Evolutionary conservation across 2,888 invertebrate genomes (phyloP).

Genomic region (Lamellibrachia columna): DNA sequence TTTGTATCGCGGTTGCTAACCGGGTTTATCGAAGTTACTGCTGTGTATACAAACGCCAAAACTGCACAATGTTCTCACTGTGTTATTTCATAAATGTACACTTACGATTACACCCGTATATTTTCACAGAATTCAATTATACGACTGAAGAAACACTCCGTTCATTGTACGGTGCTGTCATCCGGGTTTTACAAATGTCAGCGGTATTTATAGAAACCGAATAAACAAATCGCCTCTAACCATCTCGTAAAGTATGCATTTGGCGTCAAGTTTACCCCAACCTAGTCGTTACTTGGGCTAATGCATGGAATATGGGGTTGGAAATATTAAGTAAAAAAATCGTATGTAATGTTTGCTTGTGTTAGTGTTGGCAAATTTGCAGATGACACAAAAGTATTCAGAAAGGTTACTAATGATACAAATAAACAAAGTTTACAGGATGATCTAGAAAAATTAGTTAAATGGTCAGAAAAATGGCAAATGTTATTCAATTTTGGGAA

Average conservation of each 20-base stretch:
- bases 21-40: background rate
- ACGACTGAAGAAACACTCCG: background rate
- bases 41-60: background rate
- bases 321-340: too few relatives aligned
- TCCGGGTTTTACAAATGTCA: background rate
- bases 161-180: background rate
- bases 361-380: too few relatives aligned
- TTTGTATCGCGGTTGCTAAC: conserved; percentile 12
- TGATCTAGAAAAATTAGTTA: too few relatives aligned
- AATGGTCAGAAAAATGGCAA: too few relatives aligned
- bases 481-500: too few relatives aligned
- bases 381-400: too few relatives aligned
- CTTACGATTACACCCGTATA: background rate
- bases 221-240: background rate
- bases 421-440: too few relatives aligned
- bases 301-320: too few relatives aligned
- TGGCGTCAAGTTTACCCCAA: background rate
- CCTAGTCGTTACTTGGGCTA: too few relatives aligned
- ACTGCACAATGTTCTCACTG: background rate
- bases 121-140: background rate
- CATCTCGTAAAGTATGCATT: background rate
- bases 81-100: background rate
- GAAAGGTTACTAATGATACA: too few relatives aligned
- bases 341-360: too few relatives aligned
- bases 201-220: background rate